These are phyloP conservation scores for Siphlonurus alternatus DNA, from an alignment of 2,888 invertebrate genomes.

Conservation along the genomic window DNA sequence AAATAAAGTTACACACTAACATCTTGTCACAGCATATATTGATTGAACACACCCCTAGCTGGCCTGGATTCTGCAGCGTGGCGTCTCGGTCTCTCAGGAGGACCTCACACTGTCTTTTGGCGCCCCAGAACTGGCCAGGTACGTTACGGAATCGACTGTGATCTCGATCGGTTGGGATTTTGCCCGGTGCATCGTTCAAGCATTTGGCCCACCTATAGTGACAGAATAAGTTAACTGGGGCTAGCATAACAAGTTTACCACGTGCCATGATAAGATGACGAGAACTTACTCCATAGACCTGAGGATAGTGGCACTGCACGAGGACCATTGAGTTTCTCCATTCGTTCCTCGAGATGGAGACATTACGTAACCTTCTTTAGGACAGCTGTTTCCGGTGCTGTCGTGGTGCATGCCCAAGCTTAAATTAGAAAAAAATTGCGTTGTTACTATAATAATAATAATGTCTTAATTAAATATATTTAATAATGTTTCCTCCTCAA, in stretches of 20 bases:
- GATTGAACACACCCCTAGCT: constrained; percentile 12
- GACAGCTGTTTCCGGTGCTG: constrained; percentile 50
- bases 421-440: constrained; percentile 16
- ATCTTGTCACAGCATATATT: background rate
- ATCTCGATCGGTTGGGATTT: constrained; percentile 32
- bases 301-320: constrained; percentile 51
- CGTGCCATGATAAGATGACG: constrained; percentile 13
- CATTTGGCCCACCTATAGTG: constrained; percentile 41
- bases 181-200: constrained; percentile 38
- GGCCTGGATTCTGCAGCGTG: constrained; percentile 23
- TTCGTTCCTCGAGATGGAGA: constrained; percentile 60
- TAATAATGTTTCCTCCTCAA: too few species aligned
- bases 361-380: constrained; percentile 65
- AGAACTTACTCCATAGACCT: constrained; percentile 36
- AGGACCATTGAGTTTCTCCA: constrained; percentile 63
- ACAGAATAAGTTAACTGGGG: background rate
- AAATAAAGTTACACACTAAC: background rate
- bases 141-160: constrained; percentile 43
- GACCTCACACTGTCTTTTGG: constrained; percentile 58
- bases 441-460: too few species aligned
- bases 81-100: constrained; percentile 53
- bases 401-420: constrained; percentile 72
- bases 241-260: background rate
- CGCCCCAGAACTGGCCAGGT: constrained; percentile 52
- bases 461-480: too few species aligned